Conservation (phyloP, 2,113 vertebrate genomes). For the Amphiprion ocellaris region DNA sequence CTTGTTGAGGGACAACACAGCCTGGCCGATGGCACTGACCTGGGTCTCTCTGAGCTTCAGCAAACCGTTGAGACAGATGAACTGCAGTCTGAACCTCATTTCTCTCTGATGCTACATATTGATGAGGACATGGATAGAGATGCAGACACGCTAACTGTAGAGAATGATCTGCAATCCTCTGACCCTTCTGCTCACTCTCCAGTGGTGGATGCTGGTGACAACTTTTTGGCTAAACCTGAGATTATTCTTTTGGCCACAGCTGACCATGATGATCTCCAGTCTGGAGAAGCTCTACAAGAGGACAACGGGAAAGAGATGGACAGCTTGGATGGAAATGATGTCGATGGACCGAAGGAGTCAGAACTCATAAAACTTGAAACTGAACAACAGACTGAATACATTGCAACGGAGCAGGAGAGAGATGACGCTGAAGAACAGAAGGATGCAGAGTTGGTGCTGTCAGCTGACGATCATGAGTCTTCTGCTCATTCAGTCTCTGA, state of each 20-base stretch:
- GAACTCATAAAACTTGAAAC: constrained; percentile 12
- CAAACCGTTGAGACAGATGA: constrained; percentile 77
- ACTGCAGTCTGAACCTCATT: constrained; percentile 79
- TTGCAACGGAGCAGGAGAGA: constrained; percentile 3
- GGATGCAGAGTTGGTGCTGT: not conserved
- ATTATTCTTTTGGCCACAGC: constrained; percentile 50
- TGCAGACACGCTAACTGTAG: constrained; percentile 4
- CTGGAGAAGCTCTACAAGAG: constrained; percentile 15
- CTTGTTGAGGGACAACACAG: constrained; percentile 81
- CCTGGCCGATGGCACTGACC: constrained; percentile 78
- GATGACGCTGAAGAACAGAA: constrained; percentile 4
- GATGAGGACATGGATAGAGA: constrained; percentile 81
- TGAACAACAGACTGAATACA: constrained; percentile 27
- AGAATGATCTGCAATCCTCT: constrained; percentile 38
- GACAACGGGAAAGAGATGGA: constrained; percentile 64
- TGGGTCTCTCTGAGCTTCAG: constrained; percentile 76
- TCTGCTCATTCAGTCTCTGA: not conserved
- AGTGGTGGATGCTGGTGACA: constrained; percentile 7
- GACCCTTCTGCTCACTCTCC: constrained; percentile 3
- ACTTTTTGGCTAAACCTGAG: constrained; percentile 32
- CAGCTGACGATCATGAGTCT: constrained; percentile 28
- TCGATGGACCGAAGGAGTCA: not conserved
- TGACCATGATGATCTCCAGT: constrained; percentile 12
- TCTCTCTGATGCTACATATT: constrained; percentile 92
- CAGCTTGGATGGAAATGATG: constrained; percentile 66